These are phyloP conservation scores for Geococcyx californianus DNA, from an alignment of 2,113 vertebrate genomes.

Conservation along the genomic window DNA sequence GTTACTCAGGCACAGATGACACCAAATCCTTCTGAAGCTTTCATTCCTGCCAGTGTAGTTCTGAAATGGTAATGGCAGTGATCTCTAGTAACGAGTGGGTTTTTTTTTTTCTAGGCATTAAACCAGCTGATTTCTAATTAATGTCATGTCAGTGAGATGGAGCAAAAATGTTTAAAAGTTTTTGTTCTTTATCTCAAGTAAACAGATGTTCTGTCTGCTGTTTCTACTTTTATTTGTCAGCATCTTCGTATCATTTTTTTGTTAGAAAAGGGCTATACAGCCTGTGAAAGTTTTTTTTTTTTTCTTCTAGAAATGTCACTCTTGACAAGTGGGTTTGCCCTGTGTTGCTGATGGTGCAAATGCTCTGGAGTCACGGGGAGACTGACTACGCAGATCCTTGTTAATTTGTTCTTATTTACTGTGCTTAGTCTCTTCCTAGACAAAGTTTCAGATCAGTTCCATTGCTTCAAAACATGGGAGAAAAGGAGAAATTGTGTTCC, in stretches of 20 bases:
- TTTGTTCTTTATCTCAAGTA: neutral
- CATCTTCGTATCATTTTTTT: neutral
- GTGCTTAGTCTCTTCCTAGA: neutral
- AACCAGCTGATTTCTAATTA: neutral
- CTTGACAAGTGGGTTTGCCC: neutral
- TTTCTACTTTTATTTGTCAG: neutral
- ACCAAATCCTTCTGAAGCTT: conserved; percentile 90
- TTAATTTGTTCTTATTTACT: neutral
- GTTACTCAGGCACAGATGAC: conserved; percentile 93
- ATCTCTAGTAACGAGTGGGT: neutral
- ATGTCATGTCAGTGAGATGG: neutral
- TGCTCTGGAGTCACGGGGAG: neutral
- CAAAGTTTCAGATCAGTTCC: neutral
- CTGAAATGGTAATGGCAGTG: conserved; percentile 83
- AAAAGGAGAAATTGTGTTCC: neutral
- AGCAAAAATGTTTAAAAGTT: neutral
- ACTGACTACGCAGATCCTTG: neutral
- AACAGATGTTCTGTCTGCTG: neutral
- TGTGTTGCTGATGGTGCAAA: neutral
- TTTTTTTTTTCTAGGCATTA: neutral
- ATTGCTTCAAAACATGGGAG: neutral
- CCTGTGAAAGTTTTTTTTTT: neutral
- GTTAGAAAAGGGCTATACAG: neutral
- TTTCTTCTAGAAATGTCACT: neutral
- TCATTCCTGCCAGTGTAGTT: conserved; percentile 91